Evolutionary conservation across 2,113 vertebrate genomes (phyloP), one percentile per base, ranked within the genome.

Genomic region (Brachyistius frenatus): DNA sequence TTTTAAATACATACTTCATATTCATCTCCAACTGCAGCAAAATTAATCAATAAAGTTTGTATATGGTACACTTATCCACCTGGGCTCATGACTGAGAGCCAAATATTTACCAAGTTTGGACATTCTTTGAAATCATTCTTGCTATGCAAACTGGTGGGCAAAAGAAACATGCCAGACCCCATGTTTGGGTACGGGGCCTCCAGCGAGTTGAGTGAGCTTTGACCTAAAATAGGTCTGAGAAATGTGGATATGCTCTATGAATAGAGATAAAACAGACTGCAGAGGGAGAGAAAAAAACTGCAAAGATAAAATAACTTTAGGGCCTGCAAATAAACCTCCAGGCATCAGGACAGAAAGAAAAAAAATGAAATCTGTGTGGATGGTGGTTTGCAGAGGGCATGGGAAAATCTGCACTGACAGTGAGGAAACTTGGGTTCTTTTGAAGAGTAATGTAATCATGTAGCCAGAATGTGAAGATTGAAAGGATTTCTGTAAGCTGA

Each of bases 391-490:
- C 39, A 39, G 71, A 87, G 90, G 84, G 81, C 87, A 82, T 89
- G 86, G 86, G 86, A 91, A 93, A 91, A 74, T 80, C 70, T 74
- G 73, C 30, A 49, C 53, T 23, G 32, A 60, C 68, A 73, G 11
- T 88, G 88, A 67, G 89, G 89, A 96, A 93, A 91, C 73, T 31
- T 94, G 91, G 84, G 93, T 93, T 95, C 95, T 95, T 95, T 95
- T 96, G 93, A 95, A 94, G 94, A 94, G 93, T 92, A 94, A 91
- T 91, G 92, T 84, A 93, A 91, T 87, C 89, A 88, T 92, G 58
- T 95, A 92, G 89, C 88, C 94, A 74, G 87, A 95, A 95, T 95
- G 95, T 95, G 86, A 73, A 15, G 47, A 67, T 60, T 73, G 72
- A 67, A 86, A 66, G 66, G 66, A 44, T 56, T 68, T 39, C 16